Evolutionary conservation across 2,888 invertebrate genomes (phyloP).

Genomic region (Caenorhabditis sp.): DNA sequence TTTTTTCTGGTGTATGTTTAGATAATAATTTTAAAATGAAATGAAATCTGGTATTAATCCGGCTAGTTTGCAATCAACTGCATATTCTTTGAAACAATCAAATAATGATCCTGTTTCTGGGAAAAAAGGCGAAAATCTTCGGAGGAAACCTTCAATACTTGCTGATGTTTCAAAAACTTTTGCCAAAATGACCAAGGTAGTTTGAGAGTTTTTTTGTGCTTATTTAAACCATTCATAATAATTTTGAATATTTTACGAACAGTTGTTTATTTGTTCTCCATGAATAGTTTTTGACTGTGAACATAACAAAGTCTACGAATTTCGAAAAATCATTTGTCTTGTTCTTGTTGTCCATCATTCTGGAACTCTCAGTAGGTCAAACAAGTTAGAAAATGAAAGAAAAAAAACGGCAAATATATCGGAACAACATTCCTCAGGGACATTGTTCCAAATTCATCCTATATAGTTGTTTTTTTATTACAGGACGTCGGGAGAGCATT

Average conservation of each 20-base stretch:
- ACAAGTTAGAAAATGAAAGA: no score
- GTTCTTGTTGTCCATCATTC: no score
- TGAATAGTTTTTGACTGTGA: no score
- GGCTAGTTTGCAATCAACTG: neutral
- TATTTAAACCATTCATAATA: no score
- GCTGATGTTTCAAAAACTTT: conserved; percentile 41
- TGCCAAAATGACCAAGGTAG: conserved; percentile 36
- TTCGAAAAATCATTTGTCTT: no score
- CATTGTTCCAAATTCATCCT: neutral
- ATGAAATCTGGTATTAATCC: conserved; percentile 34
- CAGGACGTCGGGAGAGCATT: conserved; percentile 31
- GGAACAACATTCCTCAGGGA: neutral
- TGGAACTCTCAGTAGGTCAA: no score
- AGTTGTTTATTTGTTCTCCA: no score
- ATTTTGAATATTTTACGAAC: no score
- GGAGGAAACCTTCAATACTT: conserved; percentile 26
- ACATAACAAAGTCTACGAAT: no score
- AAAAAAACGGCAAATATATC: no score
- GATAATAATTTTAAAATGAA: conserved; percentile 4
- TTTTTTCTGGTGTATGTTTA: neutral
- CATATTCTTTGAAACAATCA: conserved; percentile 20
- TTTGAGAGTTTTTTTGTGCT: neutral
- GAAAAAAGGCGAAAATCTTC: neutral
- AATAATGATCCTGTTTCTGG: conserved; percentile 10
- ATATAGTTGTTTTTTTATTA: conserved; percentile 1